phyloP scores from a whole-genome alignment of 2,888 invertebrate species.

The Rhingia rostrata region DNA sequence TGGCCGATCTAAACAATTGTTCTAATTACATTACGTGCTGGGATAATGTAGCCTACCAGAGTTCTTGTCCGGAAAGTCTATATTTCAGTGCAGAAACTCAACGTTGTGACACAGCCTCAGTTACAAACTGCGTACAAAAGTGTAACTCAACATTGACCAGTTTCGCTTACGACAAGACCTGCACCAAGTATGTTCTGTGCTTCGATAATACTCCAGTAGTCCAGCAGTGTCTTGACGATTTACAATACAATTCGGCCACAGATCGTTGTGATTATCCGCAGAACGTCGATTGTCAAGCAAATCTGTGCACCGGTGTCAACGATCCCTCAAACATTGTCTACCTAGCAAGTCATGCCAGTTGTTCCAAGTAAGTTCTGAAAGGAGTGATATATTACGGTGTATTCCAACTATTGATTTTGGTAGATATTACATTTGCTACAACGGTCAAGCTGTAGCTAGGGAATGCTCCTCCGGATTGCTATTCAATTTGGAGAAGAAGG shows the following conservation, averaged over 20 bases:
- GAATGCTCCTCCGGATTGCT: conserved; percentile 78
- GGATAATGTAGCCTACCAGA: conserved; percentile 72
- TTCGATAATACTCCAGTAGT: conserved; percentile 77
- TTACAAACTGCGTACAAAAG: conserved; percentile 76
- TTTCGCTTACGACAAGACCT: conserved; percentile 79
- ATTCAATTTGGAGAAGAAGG: conserved; percentile 76
- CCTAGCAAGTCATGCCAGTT: conserved; percentile 77
- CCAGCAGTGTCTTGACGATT: conserved; percentile 77
- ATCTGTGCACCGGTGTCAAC: conserved; percentile 78
- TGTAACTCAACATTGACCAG: conserved; percentile 76
- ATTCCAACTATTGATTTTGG: background rate
- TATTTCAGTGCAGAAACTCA: conserved; percentile 71
- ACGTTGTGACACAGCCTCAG: conserved; percentile 75
- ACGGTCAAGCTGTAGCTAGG: conserved; percentile 77
- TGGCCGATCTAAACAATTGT: conserved; percentile 76
- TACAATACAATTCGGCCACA: conserved; percentile 79
- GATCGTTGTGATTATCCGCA: conserved; percentile 80
- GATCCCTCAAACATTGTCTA: conserved; percentile 77
- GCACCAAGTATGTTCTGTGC: conserved; percentile 80
- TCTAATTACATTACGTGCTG: conserved; percentile 77
- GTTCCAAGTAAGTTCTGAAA: conserved; percentile 76
- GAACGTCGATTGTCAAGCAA: conserved; percentile 80
- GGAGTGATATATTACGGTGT: background rate
- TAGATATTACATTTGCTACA: conserved; percentile 78
- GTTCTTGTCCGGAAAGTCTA: conserved; percentile 72